Evolutionary conservation across 1,140 invertebrate species (phyloP).

Genomic region (Chelonus insularis): DNA sequence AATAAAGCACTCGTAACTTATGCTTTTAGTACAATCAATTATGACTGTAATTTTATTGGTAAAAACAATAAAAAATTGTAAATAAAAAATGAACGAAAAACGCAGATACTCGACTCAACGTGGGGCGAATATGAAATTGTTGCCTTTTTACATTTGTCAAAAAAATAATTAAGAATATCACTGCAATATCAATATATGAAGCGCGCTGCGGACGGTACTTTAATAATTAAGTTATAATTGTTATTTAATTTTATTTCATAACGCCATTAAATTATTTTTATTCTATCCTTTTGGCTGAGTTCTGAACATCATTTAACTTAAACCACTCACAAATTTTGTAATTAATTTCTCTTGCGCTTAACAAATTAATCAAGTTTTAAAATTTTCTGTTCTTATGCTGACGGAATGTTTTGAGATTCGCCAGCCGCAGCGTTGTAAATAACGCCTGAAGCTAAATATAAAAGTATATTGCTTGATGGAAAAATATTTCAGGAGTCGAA

Average conservation of each 20-base stretch:
- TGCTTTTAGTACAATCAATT: background rate
- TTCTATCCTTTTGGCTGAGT: conserved; percentile 54
- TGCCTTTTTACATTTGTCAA: too few relatives aligned
- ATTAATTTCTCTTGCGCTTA: background rate
- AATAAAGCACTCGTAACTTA: background rate
- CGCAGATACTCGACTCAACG: conserved; percentile 33
- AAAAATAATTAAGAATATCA: background rate
- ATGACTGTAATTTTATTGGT: conserved; percentile 19
- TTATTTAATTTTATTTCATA: conserved; percentile 9
- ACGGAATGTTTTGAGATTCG: background rate
- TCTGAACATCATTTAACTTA: conserved; percentile 40
- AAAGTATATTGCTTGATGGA: background rate
- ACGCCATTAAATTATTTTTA: conserved; percentile 25
- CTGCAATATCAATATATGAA: background rate
- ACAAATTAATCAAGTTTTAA: background rate
- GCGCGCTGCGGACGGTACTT: conserved; percentile 6
- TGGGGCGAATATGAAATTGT: conserved; percentile 13
- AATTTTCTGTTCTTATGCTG: background rate
- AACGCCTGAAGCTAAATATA: conserved; percentile 2
- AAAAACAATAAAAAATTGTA: conserved; percentile 7
- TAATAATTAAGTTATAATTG: conserved; percentile 6
- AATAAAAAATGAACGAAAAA: conserved; percentile 7
- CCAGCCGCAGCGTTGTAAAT: background rate
- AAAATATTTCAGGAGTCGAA: conserved; percentile 1
- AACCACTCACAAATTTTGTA: conserved; percentile 27